Evolutionary conservation across 2,888 invertebrate genomes (phyloP), one percentile per base, ranked within the genome.

Genomic region (Drosophila planitibia): DNA sequence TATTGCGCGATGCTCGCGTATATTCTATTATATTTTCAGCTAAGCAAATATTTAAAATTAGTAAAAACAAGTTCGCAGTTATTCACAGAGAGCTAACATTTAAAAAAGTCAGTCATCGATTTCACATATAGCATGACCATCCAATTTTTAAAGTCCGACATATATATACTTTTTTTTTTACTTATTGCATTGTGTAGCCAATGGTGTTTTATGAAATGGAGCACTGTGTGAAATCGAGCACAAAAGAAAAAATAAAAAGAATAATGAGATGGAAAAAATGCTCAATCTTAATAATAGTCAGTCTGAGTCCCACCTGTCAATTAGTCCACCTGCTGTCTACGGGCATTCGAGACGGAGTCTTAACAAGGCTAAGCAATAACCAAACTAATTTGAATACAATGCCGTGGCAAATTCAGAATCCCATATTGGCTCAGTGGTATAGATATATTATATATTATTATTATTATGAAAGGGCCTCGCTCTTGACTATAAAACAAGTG

Each of bases 361-460:
- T 64, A 63, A 71, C 70, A 59, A 68, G 63, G 49, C 84, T 59
- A 64, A 71, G 62, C 62, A 65, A 71, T 67, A 65, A 69, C 37
- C 67, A 61, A 57, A 41, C 58, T 70, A 62, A 85, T 85, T 89
- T 89, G 67, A 68, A 85, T 89, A 85, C 89, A 85, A 89, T 85
- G 67, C 77, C 82, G 62, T 59, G 47, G 39, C 59, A 72, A 53
- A 58, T 68, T 68, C 67, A 58, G 47, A 71, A 44, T 61, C 35
- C 30, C 12, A 65, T 72, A 83, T 76, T 73, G 68, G 51, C 67
- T 74, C 74, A 72, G 71, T 74, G 64, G 16, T 52, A 30, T 10
- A 33, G 25, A 16, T 47, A 16, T 47, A 41, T n/a, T 22, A 32
- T 62, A 54, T 49, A 28, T 14, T 30, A 30, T 39, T 30, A 25